Evolutionary conservation across 2,888 invertebrate genomes (phyloP), one percentile per base, ranked within the genome.

Genomic region (Cordylochernes scorpioides): DNA sequence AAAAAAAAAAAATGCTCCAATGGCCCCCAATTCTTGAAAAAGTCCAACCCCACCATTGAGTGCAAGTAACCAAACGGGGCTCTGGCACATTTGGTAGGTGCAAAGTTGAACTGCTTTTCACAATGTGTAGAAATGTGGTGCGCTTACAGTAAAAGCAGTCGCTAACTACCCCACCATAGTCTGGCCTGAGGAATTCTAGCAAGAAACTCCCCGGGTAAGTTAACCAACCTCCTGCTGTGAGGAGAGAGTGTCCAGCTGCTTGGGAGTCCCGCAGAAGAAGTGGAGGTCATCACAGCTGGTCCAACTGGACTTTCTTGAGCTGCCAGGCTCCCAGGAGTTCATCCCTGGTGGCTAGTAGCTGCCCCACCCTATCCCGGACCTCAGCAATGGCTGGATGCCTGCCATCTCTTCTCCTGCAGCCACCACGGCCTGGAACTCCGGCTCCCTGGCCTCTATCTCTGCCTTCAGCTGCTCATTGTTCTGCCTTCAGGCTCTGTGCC

Each of bases 201-300:
- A n/a, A n/a, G n/a, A n/a, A n/a, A n/a, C n/a, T n/a, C n/a, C n/a
- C n/a, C n/a, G n/a, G n/a, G n/a, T 68, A 34, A 69, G 68, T 43
- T 73, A 71, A 27, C 35, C 34, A 31, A 57, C 59, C 53, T 88
- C 84, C 54, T 91, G 88, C 0, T 75, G 66, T 9, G 70, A 68
- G 36, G 82, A 77, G 9, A 77, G 63, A 39, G 78, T 74, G 48
- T 86, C 77, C 35, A 94, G 64, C 51, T 78, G 75, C 47, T 80
- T 78, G 9, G 82, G 80, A 55, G 94, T 94, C 3, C 88, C 62
- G 38, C 84, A 55, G 67, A 94, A 91, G 52, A 80, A 74, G 55
- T 88, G 86, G 45, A 86, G 61, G 54, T 88, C 84, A 37, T n/a
- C 80, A 75, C 36, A 82, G 63, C 52, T 88, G 82, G 50, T 82